A percentile compares a stretch with the other conserved stretches of the same genome.
Evolutionary conservation across 2,888 invertebrate genomes (phyloP).

Genomic region (Mimachlamys varia): DNA sequence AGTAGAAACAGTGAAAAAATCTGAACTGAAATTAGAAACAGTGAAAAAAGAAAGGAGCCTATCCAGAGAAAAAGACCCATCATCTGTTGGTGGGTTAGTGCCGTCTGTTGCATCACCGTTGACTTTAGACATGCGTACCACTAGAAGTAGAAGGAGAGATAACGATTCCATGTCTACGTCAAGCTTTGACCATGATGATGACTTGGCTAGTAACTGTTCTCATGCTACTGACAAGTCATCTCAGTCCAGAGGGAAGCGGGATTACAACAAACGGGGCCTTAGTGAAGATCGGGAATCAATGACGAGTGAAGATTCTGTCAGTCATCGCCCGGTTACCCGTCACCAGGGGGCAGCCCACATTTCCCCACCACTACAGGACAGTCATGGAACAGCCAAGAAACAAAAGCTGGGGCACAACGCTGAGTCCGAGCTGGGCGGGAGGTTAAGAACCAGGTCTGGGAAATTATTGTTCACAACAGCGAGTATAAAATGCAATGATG

Average conservation of each 20-base stretch:
- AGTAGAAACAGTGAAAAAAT: background rate
- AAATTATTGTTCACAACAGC: background rate
- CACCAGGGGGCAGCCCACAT: background rate
- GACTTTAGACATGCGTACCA: background rate
- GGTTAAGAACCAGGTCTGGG: background rate
- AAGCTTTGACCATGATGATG: slow-evolving; percentile 16
- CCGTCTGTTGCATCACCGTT: background rate
- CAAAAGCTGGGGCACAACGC: background rate
- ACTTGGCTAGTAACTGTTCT: slow-evolving; percentile 1
- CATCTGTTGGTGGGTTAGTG: background rate
- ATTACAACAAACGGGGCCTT: background rate
- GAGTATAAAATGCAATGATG: background rate
- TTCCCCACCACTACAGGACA: background rate
- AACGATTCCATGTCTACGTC: slow-evolving; percentile 8
- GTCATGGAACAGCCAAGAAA: background rate
- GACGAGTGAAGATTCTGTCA: background rate
- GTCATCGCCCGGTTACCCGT: slow-evolving; percentile 1
- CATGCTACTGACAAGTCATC: slow-evolving; percentile 9
- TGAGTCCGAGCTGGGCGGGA: background rate
- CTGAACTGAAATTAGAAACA: background rate
- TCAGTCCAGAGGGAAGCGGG: background rate
- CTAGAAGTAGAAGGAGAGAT: background rate
- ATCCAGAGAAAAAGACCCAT: background rate
- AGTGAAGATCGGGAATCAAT: slow-evolving; percentile 9
- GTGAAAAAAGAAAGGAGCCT: background rate